These are phyloP conservation scores for Drosophila maculinotata DNA, from an alignment of 2,888 invertebrate species.

Conservation along the genomic window DNA sequence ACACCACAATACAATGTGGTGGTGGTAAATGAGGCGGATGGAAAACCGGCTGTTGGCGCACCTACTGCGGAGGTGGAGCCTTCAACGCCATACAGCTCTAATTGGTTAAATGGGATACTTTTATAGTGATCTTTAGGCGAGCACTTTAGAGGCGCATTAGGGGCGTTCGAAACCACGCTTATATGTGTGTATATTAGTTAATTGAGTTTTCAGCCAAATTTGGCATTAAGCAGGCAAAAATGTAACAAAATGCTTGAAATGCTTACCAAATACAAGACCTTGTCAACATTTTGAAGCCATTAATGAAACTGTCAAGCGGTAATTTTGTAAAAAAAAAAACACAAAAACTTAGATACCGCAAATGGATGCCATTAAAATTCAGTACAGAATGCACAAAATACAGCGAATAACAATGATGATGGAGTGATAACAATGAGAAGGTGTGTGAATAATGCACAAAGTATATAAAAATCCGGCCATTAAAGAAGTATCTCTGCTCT, in stretches of 20 bases:
- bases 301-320: constrained; percentile 61
- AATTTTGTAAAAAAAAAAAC: neutral
- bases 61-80: constrained; percentile 75
- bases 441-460: constrained; percentile 28
- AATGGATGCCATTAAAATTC: constrained; percentile 56
- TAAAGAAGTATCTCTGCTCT: too few relatives aligned
- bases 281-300: constrained; percentile 49
- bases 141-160: constrained; percentile 53
- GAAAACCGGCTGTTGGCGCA: constrained; percentile 52
- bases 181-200: constrained; percentile 54
- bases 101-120: constrained; percentile 65
- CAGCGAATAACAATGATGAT: constrained; percentile 43
- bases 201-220: constrained; percentile 43
- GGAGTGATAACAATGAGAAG: constrained; percentile 45
- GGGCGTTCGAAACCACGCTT: constrained; percentile 40
- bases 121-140: constrained; percentile 42
- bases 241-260: constrained; percentile 35
- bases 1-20: too few relatives aligned
- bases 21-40: constrained; percentile 26
- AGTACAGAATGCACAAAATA: constrained; percentile 54
- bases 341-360: constrained; percentile 5
- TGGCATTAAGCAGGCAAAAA: constrained; percentile 30
- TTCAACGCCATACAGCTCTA: constrained; percentile 51
- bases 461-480: neutral
- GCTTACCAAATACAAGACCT: constrained; percentile 55